A percentile compares a stretch with the other conserved stretches of the same genome.
Evolutionary conservation across 2,888 invertebrate genomes (phyloP).

Genomic region (Venusia cambrica): DNA sequence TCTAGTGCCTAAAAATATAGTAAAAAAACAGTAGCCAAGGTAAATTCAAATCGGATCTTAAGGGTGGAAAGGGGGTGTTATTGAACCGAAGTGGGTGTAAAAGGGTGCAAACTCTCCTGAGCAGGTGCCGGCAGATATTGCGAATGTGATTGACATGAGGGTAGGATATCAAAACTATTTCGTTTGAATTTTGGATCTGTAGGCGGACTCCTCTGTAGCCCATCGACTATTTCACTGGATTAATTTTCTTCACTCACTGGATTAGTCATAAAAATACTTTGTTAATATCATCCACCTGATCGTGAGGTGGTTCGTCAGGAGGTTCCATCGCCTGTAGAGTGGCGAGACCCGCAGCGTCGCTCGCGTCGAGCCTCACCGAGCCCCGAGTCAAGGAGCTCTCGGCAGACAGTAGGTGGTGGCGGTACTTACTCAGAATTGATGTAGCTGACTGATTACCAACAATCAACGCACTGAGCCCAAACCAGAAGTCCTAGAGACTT

Average conservation of each 20-base stretch:
- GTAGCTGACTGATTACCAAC: too few species aligned
- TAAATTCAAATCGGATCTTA: constrained; percentile 26
- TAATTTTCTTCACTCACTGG: neutral
- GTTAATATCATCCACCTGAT: too few species aligned
- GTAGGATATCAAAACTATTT: constrained; percentile 27
- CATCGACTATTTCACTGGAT: constrained; percentile 1
- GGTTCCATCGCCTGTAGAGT: too few species aligned
- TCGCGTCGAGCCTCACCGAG: too few species aligned
- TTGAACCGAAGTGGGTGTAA: constrained; percentile 15
- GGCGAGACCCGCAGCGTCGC: too few species aligned
- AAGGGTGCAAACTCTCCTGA: constrained; percentile 17
- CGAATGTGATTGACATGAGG: constrained; percentile 30
- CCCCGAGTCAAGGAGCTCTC: too few species aligned
- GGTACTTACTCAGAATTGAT: too few species aligned
- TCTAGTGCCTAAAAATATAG: constrained; percentile 16
- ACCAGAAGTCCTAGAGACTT: too few species aligned
- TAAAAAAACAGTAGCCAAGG: constrained; percentile 24
- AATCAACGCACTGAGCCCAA: too few species aligned
- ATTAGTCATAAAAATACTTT: too few species aligned
- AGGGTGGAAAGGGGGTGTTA: constrained; percentile 23
- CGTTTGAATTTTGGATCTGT: constrained; percentile 16
- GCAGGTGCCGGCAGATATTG: constrained; percentile 28
- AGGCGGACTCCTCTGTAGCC: neutral
- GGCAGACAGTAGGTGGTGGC: too few species aligned
- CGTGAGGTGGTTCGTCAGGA: too few species aligned